phyloP scores from a whole-genome alignment of 2,113 vertebrate genomes.

The Triplophysa rosa region DNA sequence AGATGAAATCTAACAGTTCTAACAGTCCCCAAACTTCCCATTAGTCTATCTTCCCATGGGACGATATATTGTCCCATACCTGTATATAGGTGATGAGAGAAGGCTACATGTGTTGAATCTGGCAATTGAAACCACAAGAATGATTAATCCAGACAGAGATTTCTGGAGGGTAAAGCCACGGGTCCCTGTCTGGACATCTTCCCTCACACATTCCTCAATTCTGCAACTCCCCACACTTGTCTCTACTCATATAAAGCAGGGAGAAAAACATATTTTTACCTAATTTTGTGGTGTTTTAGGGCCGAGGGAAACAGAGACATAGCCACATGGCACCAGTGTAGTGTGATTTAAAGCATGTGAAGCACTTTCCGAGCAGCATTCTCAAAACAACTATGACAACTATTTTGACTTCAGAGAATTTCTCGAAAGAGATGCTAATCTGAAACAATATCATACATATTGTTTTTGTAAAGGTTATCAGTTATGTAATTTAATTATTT shows the following conservation, averaged over 20 bases:
- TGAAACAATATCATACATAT: no score
- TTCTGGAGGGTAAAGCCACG: slow-evolving; percentile 26
- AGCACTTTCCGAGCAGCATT: not conserved
- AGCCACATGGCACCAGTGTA: not conserved
- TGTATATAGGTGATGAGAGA: slow-evolving; percentile 18
- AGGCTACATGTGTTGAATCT: slow-evolving; percentile 22
- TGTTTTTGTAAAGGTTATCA: no score
- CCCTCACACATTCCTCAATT: slow-evolving; percentile 39
- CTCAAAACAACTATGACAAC: not conserved
- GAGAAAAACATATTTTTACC: slow-evolving; percentile 1
- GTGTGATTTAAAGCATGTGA: slow-evolving; percentile 21
- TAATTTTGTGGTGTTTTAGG: slow-evolving; percentile 20
- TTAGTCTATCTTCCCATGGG: slow-evolving; percentile 23
- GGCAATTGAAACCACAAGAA: slow-evolving; percentile 32
- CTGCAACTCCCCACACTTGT: slow-evolving; percentile 24
- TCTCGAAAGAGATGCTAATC: not conserved
- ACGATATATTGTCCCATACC: slow-evolving; percentile 5
- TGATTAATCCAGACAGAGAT: slow-evolving; percentile 46
- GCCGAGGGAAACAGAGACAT: not conserved
- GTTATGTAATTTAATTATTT: not conserved
- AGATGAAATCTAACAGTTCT: slow-evolving; percentile 18
- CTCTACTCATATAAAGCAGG: slow-evolving; percentile 10
- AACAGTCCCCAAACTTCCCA: slow-evolving; percentile 18
- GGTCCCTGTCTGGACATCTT: slow-evolving; percentile 34
- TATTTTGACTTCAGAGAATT: not conserved